phyloP scores from a whole-genome alignment of 2,113 vertebrate species.

The Jacana jacana region DNA sequence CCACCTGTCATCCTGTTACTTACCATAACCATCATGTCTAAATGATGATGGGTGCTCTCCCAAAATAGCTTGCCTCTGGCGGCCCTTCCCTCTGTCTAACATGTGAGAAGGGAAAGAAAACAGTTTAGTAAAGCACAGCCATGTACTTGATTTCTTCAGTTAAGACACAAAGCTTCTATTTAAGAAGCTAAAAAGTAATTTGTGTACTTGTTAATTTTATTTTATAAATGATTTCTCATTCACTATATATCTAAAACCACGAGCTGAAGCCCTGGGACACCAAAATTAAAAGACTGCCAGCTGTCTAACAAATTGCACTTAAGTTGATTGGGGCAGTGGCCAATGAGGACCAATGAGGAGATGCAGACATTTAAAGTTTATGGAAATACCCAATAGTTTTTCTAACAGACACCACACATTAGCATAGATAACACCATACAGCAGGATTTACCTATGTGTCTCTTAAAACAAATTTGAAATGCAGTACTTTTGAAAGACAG shows the following conservation, averaged over 20 bases:
- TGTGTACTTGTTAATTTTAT: constrained; percentile 70
- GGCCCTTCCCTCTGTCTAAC: constrained; percentile 91
- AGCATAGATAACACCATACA: constrained; percentile 74
- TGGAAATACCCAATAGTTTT: constrained; percentile 66
- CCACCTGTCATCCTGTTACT: constrained; percentile 62
- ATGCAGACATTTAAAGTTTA: constrained; percentile 74
- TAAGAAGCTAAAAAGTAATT: constrained; percentile 54
- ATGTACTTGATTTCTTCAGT: neutral
- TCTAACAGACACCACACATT: constrained; percentile 69
- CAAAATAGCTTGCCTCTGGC: constrained; percentile 94
- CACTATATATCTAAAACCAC: constrained; percentile 64
- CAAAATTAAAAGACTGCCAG: constrained; percentile 59
- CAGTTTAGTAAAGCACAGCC: constrained; percentile 65
- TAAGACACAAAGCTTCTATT: constrained; percentile 59
- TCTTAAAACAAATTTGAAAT: constrained; percentile 81
- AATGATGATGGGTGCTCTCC: constrained; percentile 95
- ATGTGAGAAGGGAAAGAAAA: constrained; percentile 74
- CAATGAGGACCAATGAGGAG: constrained; percentile 70
- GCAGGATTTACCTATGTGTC: constrained; percentile 73
- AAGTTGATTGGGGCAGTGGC: constrained; percentile 59
- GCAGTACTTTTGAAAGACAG: constrained; percentile 86
- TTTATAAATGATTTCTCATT: constrained; percentile 67
- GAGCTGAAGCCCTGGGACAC: constrained; percentile 60
- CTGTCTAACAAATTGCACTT: constrained; percentile 72
- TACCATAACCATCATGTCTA: constrained; percentile 92